Conservation (phyloP, 2,113 vertebrate genomes). For the Bombycilla garrulus region DNA sequence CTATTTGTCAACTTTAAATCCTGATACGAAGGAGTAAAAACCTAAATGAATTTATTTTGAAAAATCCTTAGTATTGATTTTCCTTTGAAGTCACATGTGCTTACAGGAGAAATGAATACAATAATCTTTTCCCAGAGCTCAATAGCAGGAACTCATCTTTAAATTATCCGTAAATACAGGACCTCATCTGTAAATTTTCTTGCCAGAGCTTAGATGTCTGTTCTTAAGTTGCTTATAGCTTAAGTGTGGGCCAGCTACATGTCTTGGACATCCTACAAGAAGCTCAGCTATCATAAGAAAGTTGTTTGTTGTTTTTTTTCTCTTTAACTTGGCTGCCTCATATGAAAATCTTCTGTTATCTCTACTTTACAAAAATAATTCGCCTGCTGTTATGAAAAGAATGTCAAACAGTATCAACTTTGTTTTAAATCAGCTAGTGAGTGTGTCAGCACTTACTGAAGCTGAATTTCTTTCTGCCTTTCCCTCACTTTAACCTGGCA, state of each 20-base stretch:
- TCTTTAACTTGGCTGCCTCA: not conserved
- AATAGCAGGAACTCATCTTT: not conserved
- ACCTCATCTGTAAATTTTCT: not conserved
- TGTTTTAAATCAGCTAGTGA: not conserved
- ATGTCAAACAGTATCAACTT: not conserved
- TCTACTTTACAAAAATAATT: not conserved
- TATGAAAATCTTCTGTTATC: not conserved
- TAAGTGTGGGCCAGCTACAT: not conserved
- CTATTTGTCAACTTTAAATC: not conserved
- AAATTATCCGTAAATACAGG: not conserved
- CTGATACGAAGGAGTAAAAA: not conserved
- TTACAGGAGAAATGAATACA: not conserved
- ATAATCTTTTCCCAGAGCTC: not conserved
- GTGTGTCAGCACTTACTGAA: not conserved
- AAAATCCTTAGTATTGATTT: not conserved
- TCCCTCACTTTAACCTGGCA: not conserved
- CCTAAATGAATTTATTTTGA: not conserved
- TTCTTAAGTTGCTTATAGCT: not conserved
- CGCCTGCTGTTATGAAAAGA: not conserved
- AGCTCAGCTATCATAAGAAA: not conserved
- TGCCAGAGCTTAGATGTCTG: not conserved
- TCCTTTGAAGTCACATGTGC: not conserved
- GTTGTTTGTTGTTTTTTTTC: not conserved
- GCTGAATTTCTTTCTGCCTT: not conserved
- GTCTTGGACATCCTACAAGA: not conserved